phyloP scores from a whole-genome alignment of 1,140 invertebrate species.

The Zaprionus kolodkinae region DNA sequence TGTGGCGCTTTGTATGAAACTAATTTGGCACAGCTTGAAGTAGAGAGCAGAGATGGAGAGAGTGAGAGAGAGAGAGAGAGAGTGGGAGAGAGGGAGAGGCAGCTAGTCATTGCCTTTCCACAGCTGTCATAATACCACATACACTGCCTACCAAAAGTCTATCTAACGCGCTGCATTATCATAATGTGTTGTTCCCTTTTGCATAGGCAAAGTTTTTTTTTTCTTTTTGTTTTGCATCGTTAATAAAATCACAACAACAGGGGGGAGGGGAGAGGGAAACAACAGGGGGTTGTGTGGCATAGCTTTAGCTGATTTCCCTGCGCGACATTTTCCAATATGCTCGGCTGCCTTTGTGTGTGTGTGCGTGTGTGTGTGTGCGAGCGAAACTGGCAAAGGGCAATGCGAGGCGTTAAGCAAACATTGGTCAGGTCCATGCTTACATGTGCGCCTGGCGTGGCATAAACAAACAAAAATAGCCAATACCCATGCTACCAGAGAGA shows the following conservation, averaged over 20 bases:
- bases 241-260: constrained; percentile 42
- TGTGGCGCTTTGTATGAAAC: constrained; percentile 35
- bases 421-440: constrained; percentile 46
- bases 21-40: constrained; percentile 36
- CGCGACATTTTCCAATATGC: constrained; percentile 54
- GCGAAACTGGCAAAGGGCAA: constrained; percentile 10
- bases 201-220: constrained; percentile 25
- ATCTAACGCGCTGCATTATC: constrained; percentile 3
- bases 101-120: background rate
- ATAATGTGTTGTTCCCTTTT: constrained; percentile 10
- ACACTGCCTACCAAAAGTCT: constrained; percentile 3
- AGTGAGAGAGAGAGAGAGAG: background rate
- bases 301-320: constrained; percentile 13
- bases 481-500: constrained; percentile 18
- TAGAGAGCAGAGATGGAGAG: background rate
- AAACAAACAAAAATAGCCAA: constrained; percentile 78
- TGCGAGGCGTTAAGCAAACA: constrained; percentile 46
- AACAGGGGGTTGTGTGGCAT: background rate
- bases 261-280: background rate
- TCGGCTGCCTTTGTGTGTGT: constrained; percentile 1
- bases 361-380: background rate
- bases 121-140: constrained; percentile 10
- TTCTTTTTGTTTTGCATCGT: constrained; percentile 15
- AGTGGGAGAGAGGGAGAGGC: background rate
- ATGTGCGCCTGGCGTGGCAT: constrained; percentile 48